Evolutionary conservation across 2,797 vertebrate genomes (phyloP).

Genomic region (Lerista edwardsae): DNA sequence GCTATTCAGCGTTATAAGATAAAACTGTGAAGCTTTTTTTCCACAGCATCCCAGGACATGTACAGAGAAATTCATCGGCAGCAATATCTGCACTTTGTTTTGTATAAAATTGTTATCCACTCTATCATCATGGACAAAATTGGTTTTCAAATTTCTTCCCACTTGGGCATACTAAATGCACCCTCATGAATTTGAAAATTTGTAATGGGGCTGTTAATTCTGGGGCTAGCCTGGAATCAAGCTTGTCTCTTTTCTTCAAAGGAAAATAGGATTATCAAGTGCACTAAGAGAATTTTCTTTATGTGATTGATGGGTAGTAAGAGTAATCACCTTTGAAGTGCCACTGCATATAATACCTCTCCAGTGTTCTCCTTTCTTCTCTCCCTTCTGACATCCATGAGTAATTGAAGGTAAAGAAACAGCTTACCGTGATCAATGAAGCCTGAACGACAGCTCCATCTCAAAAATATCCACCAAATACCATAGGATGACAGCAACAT

Average conservation of each 20-base stretch:
- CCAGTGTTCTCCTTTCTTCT: constrained; percentile 72
- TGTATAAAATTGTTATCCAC: constrained; percentile 60
- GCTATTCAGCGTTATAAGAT: constrained; percentile 14
- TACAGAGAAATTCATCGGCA: constrained; percentile 39
- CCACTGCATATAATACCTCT: constrained; percentile 74
- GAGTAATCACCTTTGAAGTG: constrained; percentile 82
- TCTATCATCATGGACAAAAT: constrained; percentile 64
- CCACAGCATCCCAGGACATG: constrained; percentile 12
- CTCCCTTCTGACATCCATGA: constrained; percentile 72
- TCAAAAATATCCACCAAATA: constrained; percentile 61
- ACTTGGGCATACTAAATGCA: constrained; percentile 70
- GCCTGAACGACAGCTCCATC: constrained; percentile 70
- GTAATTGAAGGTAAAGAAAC: constrained; percentile 77
- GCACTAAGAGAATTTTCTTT: constrained; percentile 76
- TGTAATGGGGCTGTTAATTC: constrained; percentile 78
- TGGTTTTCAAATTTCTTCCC: constrained; percentile 71
- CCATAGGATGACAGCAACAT: constrained; percentile 51
- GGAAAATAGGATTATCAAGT: constrained; percentile 78
- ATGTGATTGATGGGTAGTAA: constrained; percentile 79
- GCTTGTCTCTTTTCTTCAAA: constrained; percentile 74
- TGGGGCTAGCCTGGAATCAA: constrained; percentile 65
- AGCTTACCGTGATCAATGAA: constrained; percentile 76
- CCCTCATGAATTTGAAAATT: constrained; percentile 72
- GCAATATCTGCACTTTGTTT: constrained; percentile 62
- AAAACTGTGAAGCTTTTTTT: constrained; percentile 24